phyloP scores from a whole-genome alignment of 2,797 vertebrate genomes.

The Sorex maritimensis region DNA sequence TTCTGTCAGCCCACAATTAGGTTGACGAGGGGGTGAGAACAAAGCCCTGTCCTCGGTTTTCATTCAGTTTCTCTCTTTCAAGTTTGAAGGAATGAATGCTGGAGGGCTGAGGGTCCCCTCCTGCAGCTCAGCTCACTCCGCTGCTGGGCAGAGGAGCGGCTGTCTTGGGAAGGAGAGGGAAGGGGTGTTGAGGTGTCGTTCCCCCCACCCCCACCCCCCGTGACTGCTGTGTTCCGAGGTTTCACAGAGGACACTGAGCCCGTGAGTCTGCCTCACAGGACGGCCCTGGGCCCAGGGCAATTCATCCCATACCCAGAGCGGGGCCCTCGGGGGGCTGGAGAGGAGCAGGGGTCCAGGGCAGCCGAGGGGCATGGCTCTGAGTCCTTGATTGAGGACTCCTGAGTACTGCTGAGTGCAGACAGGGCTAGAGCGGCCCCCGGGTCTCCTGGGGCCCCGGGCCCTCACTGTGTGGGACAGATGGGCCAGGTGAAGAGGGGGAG shows the following conservation, averaged over 20 bases:
- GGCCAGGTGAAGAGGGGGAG: not conserved
- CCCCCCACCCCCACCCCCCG: not conserved
- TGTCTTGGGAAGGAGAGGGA: not conserved
- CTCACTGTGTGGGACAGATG: not conserved
- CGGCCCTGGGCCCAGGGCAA: not conserved
- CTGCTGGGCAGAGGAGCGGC: not conserved
- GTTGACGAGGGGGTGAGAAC: not conserved
- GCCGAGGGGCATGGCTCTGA: rapidly evolving
- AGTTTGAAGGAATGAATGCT: not conserved
- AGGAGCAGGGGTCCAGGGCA: not conserved
- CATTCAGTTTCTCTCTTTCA: not conserved
- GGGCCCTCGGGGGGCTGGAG: not conserved
- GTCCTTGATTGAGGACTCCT: too few relatives aligned
- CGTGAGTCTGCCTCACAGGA: not conserved
- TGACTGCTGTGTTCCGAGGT: not conserved
- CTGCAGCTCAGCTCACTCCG: not conserved
- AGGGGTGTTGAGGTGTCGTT: not conserved
- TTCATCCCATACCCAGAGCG: not conserved
- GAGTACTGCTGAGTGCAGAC: not conserved
- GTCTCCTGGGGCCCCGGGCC: not conserved
- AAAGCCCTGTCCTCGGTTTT: not conserved
- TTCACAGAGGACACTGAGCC: not conserved
- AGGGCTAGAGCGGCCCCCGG: not conserved
- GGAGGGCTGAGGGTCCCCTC: rapidly evolving
- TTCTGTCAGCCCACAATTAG: not conserved